phyloP scores from a whole-genome alignment of 2,797 vertebrate genomes.

The Pipistrellus pipistrellus region DNA sequence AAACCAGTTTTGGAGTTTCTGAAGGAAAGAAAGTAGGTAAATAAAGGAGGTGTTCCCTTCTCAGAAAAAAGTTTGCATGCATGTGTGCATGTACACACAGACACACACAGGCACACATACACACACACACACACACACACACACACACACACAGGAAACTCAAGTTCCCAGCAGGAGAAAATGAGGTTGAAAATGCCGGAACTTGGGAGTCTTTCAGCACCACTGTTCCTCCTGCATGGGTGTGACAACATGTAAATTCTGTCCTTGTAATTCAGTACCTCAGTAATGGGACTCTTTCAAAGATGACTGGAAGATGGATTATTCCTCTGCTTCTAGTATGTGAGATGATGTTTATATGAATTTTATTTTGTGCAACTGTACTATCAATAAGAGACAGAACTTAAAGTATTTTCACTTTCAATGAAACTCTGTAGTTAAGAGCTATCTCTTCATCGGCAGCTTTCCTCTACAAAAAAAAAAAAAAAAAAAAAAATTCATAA shows the following conservation, averaged over 20 bases:
- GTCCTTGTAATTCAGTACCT: slow-evolving; percentile 21
- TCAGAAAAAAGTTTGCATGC: background rate
- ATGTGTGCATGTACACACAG: background rate
- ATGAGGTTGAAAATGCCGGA: background rate
- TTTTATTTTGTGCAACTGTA: slow-evolving; percentile 76
- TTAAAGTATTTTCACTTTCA: slow-evolving; percentile 76
- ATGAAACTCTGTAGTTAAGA: slow-evolving; percentile 68
- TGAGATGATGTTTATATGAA: slow-evolving; percentile 78
- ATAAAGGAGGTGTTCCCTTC: background rate
- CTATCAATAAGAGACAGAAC: slow-evolving; percentile 75
- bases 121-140: background rate
- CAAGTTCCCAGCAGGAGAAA: background rate
- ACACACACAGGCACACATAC: background rate
- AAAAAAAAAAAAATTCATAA: slow-evolving; percentile 57
- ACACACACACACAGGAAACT: background rate
- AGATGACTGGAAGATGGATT: slow-evolving; percentile 73
- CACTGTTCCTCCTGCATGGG: background rate
- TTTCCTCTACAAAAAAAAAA: slow-evolving; percentile 36
- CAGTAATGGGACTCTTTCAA: slow-evolving; percentile 43
- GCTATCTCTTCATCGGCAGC: slow-evolving; percentile 73
- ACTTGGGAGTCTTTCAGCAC: background rate
- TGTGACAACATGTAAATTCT: slow-evolving; percentile 18
- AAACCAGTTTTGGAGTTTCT: background rate
- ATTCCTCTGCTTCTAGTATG: slow-evolving; percentile 76
- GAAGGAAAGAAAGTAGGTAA: background rate